A percentile compares a stretch with the other conserved stretches of the same genome.
These are phyloP conservation scores for Elephantulus edwardii DNA, from an alignment of 2,113 vertebrate genomes.

Conservation along the genomic window DNA sequence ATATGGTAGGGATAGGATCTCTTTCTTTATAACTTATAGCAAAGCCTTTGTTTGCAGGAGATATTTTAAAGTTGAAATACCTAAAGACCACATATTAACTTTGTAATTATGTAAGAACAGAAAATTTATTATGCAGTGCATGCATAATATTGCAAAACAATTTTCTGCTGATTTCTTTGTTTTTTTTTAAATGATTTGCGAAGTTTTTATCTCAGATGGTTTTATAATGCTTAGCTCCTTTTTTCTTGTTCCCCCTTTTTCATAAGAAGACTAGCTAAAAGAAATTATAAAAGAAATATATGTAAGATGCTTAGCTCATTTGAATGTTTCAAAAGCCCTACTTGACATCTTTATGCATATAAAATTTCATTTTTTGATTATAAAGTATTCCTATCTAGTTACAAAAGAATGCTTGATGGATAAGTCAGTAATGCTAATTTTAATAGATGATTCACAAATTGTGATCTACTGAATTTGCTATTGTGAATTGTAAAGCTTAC, in stretches of 20 bases:
- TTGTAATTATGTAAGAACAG: not conserved
- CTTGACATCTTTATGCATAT: not conserved
- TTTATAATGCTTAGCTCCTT: not conserved
- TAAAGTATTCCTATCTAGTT: slow-evolving; percentile 37
- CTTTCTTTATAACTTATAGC: slow-evolving; percentile 1
- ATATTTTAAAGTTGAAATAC: slow-evolving; percentile 46
- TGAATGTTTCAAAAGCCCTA: not conserved
- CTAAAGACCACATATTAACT: not conserved
- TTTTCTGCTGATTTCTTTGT: slow-evolving; percentile 18
- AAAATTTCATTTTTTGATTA: slow-evolving; percentile 48
- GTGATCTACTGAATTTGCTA: not conserved
- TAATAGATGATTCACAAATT: not conserved
- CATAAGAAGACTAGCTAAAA: slow-evolving; percentile 18
- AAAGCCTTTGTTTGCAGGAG: not conserved
- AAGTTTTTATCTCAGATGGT: not conserved
- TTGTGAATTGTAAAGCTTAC: not conserved
- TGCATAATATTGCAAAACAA: slow-evolving; percentile 23
- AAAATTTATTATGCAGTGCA: not conserved
- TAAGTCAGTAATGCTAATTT: not conserved
- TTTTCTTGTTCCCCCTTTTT: slow-evolving; percentile 38
- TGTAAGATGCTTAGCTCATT: slow-evolving; percentile 27
- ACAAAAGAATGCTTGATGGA: not conserved
- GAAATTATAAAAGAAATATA: slow-evolving; percentile 31
- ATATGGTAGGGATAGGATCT: not conserved
- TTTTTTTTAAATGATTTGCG: slow-evolving; percentile 45